Base-by-base conservation (phyloP, 2,797 vertebrate genomes). In the Phrynocephalus vlangalii region DNA sequence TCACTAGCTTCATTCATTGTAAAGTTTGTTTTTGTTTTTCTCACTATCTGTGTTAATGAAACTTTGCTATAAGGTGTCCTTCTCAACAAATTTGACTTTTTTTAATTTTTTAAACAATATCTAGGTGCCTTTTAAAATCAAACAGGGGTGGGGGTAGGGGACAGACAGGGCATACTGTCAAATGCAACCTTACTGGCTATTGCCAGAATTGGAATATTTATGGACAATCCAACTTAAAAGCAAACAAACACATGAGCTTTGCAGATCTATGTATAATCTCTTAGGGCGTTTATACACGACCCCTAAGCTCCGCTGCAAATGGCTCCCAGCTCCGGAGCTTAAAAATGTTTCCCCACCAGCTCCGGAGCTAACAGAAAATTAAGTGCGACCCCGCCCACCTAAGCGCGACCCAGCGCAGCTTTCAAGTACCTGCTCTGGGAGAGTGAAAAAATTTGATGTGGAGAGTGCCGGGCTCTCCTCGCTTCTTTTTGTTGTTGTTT, bases 1-100 rank as follows among this genome's bases (percentile, higher is more conserved):
- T 82, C 79, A 67, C 81, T 90, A 90, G 68, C 68, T 89, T 88
- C 76, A 38, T 87, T 72, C 76, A 89, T 67, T 83, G 60, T n/a
- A 82, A 82, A 44, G 6, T 72, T 66, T 87, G 67, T 50, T 83
- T 18, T 89, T 91, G 50, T 91, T 90, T 91, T 91, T 91, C 75
- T 79, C 50, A 81, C 86, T 80, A 63, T 56, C 28, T 66, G 79
- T 72, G 76, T 83, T 90, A 88, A 90, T 92, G 89, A 94, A 90
- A 84, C 87, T 50, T 82, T 52, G 83, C 73, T 33, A 84, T 50
- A 28, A 50, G 76, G 50, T 28, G 79, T 85, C 76, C 87, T 90
- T 84, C 90, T 87, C 90, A 75, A 92, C 90, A 20, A 52, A 66
- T 89, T 92, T 60, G 82, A 77, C 82, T 88, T 70, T 13, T 50